A percentile compares a stretch with the other conserved stretches of the same genome.
phyloP scores from a whole-genome alignment of 1,140 invertebrate genomes.

The Dreissena polymorpha region DNA sequence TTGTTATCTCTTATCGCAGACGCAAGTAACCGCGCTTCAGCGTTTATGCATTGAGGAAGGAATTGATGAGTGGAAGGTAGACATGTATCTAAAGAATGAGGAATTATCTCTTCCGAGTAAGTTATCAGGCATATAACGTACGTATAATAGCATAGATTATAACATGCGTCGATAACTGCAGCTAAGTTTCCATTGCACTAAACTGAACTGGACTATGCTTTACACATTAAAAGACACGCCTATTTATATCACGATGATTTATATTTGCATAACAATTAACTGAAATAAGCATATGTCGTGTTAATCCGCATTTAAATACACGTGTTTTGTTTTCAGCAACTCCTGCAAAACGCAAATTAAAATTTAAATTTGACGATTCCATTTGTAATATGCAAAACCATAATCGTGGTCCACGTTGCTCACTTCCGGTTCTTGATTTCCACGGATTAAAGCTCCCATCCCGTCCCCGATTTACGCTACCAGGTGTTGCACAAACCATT shows the following conservation, averaged over 20 bases:
- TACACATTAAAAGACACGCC: background rate
- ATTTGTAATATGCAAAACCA: slow-evolving; percentile 24
- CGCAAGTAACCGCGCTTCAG: slow-evolving; percentile 39
- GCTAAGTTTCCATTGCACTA: background rate
- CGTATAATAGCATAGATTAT: background rate
- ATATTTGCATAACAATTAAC: too few relatives aligned
- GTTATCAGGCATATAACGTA: background rate
- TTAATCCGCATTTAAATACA: too few relatives aligned
- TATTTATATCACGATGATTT: background rate
- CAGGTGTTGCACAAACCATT: slow-evolving; percentile 35
- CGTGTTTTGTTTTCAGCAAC: slow-evolving; percentile 36
- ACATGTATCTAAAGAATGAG: slow-evolving; percentile 38
- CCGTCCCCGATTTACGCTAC: slow-evolving; percentile 28
- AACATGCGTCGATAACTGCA: background rate
- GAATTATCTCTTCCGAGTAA: slow-evolving; percentile 43
- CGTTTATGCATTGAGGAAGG: slow-evolving; percentile 53
- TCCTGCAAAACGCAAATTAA: slow-evolving; percentile 41
- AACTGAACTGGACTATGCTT: background rate
- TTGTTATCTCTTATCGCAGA: background rate
- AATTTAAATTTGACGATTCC: slow-evolving; percentile 44
- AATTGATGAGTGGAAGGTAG: slow-evolving; percentile 51
- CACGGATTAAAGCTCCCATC: slow-evolving; percentile 42
- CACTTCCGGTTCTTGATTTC: slow-evolving; percentile 38
- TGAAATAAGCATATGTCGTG: too few relatives aligned
- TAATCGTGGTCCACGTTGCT: slow-evolving; percentile 31